A percentile compares a stretch with the other conserved stretches of the same genome.
Conservation (phyloP, 2,797 vertebrate species). For the Lepilemur septentrionalis region DNA sequence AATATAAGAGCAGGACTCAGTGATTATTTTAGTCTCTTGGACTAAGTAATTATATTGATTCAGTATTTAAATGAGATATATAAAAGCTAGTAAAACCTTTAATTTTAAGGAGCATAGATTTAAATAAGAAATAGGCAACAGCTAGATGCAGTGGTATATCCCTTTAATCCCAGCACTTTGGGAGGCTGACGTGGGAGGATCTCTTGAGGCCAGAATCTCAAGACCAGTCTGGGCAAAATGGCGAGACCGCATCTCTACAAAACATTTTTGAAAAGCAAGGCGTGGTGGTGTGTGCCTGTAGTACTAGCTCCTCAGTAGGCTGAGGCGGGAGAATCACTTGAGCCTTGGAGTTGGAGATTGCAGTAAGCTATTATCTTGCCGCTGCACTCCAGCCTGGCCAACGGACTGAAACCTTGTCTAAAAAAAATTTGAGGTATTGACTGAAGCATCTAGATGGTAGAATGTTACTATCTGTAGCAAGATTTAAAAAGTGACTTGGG, state of each 20-base stretch:
- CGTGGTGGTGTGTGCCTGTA: background rate
- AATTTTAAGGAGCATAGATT: slow-evolving; percentile 48
- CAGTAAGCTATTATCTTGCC: background rate
- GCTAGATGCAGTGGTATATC: background rate
- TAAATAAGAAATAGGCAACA: slow-evolving; percentile 32
- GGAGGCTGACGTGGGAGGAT: background rate
- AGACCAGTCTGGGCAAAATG: background rate
- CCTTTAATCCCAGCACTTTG: background rate
- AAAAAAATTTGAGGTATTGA: background rate
- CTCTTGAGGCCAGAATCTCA: background rate
- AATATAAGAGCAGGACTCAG: background rate
- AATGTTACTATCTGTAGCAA: slow-evolving; percentile 7
- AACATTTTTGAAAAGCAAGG: background rate
- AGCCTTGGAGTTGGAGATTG: background rate
- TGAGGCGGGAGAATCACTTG: background rate
- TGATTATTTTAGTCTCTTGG: slow-evolving; percentile 37
- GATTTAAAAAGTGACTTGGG: slow-evolving; percentile 45
- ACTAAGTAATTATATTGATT: slow-evolving; percentile 34
- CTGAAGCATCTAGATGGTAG: background rate
- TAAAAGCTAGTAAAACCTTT: slow-evolving; percentile 11
- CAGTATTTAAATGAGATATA: background rate
- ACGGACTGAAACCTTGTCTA: background rate
- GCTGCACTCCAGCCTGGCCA: background rate
- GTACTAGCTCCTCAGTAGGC: background rate
- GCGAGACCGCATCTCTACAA: background rate